A percentile compares a stretch with the other conserved stretches of the same genome.
These are phyloP conservation scores for Crypturellus undulatus DNA, from an alignment of 2,113 vertebrate genomes.

Conservation along the genomic window DNA sequence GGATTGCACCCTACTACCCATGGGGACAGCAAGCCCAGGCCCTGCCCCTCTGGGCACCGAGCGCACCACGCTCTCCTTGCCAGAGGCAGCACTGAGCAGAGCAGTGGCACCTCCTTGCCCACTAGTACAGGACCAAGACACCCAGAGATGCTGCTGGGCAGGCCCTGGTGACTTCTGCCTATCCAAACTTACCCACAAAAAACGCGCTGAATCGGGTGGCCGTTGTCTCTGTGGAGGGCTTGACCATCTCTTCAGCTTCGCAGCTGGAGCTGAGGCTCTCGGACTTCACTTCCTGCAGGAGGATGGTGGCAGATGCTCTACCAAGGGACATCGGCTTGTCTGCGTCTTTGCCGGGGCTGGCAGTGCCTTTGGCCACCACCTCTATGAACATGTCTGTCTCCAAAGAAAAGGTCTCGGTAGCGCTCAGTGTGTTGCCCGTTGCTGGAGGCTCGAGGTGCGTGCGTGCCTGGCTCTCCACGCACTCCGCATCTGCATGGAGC, in stretches of 20 bases:
- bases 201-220: neutral
- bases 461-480: neutral
- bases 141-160: neutral
- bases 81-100: neutral
- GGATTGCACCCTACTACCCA: too few relatives aligned
- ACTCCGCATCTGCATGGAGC: neutral
- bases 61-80: neutral
- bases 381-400: too few relatives aligned
- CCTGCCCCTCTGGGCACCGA: neutral
- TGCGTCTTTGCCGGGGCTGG: neutral
- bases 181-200: neutral
- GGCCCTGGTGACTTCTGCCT: neutral
- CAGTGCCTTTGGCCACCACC: fast-evolving
- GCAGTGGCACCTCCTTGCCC: too few relatives aligned
- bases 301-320: neutral
- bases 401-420: fast-evolving
- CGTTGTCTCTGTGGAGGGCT: neutral
- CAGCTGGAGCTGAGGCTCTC: neutral
- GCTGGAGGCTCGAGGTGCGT: fast-evolving
- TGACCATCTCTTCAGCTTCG: neutral
- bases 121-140: neutral
- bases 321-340: neutral
- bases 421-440: neutral
- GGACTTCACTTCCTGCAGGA: fast-evolving
- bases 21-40: neutral